phyloP scores from a whole-genome alignment of 92 coral and sea anemone species.

The Porites divaricata region DNA sequence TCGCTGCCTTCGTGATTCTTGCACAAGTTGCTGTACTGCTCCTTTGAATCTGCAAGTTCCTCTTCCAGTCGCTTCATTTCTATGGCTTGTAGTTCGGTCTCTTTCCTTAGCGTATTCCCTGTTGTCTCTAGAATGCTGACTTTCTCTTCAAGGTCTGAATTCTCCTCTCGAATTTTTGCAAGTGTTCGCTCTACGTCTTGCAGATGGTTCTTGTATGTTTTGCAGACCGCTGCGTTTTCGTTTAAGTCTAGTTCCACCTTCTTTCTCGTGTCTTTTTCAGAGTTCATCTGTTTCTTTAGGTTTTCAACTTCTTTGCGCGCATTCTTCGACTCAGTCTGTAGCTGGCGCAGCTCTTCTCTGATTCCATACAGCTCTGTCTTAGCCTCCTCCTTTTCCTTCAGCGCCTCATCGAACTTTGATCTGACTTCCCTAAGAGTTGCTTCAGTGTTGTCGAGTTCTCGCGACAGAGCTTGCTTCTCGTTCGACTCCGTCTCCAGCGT shows the following conservation, averaged over 20 bases:
- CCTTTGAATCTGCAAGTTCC: slow-evolving; percentile 61
- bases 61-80: slow-evolving; percentile 79
- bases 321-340: slow-evolving; percentile 78
- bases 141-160: slow-evolving; percentile 75
- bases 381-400: slow-evolving; percentile 86
- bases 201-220: slow-evolving; percentile 68
- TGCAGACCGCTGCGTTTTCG: slow-evolving; percentile 73
- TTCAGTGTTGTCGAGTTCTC: slow-evolving; percentile 73
- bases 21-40: slow-evolving; percentile 43
- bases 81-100: slow-evolving; percentile 69
- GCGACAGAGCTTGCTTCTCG: slow-evolving; percentile 75
- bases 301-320: slow-evolving; percentile 79
- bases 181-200: slow-evolving; percentile 78
- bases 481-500: slow-evolving; percentile 78
- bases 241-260: slow-evolving; percentile 82
- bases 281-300: slow-evolving; percentile 78
- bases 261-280: slow-evolving; percentile 73
- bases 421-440: slow-evolving; percentile 75
- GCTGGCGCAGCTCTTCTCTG: slow-evolving; percentile 79
- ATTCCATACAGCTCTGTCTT: slow-evolving; percentile 73
- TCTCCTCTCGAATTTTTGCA: slow-evolving; percentile 74
- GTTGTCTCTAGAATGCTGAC: slow-evolving; percentile 69
- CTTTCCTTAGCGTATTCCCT: slow-evolving; percentile 70
- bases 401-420: slow-evolving; percentile 75
- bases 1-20: slow-evolving; percentile 68